These are phyloP conservation scores for Furcifer pardalis DNA, from an alignment of 2,797 vertebrate species.

Conservation along the genomic window DNA sequence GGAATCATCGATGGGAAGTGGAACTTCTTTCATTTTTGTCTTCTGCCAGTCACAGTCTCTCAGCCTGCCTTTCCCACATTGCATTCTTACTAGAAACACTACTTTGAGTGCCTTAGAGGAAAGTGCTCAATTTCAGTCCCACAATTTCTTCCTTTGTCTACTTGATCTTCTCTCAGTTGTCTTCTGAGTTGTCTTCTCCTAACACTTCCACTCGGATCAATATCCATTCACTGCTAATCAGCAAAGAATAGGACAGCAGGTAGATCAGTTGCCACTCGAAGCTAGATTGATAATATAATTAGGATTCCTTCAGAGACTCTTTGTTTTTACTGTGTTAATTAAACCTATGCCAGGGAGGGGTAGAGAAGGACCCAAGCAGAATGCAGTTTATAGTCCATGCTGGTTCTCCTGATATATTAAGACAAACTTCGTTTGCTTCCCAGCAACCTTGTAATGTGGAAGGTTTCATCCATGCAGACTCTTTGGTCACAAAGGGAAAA, in stretches of 20 bases:
- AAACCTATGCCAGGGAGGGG: conserved; percentile 47
- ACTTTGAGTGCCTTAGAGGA: no score
- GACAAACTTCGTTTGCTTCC: not conserved
- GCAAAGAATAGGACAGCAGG: conserved; percentile 55
- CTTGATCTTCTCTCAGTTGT: no score
- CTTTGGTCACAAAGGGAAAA: not conserved
- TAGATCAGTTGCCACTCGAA: conserved; percentile 65
- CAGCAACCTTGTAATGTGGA: not conserved
- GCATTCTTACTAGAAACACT: no score
- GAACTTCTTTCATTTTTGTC: no score
- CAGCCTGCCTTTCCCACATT: no score
- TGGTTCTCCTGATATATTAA: conserved; percentile 16
- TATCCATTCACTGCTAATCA: conserved; percentile 64
- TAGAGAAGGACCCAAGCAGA: conserved; percentile 14
- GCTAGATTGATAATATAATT: conserved; percentile 70
- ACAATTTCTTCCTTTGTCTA: no score
- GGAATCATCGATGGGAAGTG: no score
- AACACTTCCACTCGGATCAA: conserved; percentile 47
- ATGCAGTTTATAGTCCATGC: conserved; percentile 39
- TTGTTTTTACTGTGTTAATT: conserved; percentile 71
- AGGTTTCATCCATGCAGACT: not conserved
- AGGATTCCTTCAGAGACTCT: conserved; percentile 63
- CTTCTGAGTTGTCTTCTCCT: not conserved
- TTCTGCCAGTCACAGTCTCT: no score
- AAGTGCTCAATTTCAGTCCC: no score